phyloP scores from a whole-genome alignment of 2,888 invertebrate species.

The Cheilosia vulpina region DNA sequence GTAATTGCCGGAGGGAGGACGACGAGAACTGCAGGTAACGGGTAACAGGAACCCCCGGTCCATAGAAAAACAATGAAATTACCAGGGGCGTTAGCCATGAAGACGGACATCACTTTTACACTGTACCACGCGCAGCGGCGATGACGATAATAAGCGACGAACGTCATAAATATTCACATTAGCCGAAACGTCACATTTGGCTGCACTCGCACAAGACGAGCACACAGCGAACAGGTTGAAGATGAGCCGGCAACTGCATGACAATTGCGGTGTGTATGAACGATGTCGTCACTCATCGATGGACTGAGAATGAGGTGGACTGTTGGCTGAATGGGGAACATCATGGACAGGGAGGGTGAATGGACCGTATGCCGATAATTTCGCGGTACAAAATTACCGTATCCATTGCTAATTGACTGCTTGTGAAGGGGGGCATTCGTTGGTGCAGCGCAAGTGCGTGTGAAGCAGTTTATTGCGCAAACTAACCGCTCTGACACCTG shows the following conservation, averaged over 20 bases:
- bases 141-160: conserved; percentile 65
- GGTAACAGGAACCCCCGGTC: not conserved
- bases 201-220: conserved; percentile 44
- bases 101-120: conserved; percentile 57
- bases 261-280: conserved; percentile 41
- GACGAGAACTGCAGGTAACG: not conserved
- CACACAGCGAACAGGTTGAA: conserved; percentile 1
- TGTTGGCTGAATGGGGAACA: conserved; percentile 21
- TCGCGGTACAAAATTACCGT: conserved; percentile 66
- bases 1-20: conserved; percentile 45
- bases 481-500: conserved; percentile 47
- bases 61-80: conserved; percentile 52
- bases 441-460: conserved; percentile 33
- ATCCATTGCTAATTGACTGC: conserved; percentile 41
- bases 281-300: conserved; percentile 72
- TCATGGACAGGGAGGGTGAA: conserved; percentile 41
- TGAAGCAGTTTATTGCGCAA: conserved; percentile 43
- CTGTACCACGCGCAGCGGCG: conserved; percentile 67
- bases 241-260: conserved; percentile 14
- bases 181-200: conserved; percentile 73
- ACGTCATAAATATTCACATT: conserved; percentile 75
- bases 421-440: conserved; percentile 3
- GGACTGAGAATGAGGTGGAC: conserved; percentile 46
- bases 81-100: conserved; percentile 66
- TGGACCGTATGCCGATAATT: conserved; percentile 64